Evolutionary conservation across 2,888 invertebrate species (phyloP), one percentile per base, ranked within the genome.

Genomic region (Stratiomys singularior): DNA sequence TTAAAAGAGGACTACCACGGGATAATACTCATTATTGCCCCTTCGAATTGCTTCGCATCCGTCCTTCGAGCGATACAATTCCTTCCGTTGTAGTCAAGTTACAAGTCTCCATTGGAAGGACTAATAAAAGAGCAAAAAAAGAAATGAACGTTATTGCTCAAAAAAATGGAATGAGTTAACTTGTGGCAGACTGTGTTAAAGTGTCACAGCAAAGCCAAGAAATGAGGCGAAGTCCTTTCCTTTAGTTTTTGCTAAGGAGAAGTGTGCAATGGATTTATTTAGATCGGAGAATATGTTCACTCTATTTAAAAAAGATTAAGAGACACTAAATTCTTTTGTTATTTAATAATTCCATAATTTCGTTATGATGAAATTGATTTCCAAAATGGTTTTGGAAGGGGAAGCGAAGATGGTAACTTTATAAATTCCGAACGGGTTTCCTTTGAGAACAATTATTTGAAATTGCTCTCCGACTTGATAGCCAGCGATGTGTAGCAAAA

Each of bases 1-100:
- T 80, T 80, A 81, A 79, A 80, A 80, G 77, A 76, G 80, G 79
- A 79, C 78, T 79, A 81, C 79, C 76, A 79, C 79, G 80, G 81
- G 81, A 81, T 81, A 81, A 81, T 81, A 80, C 80, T 81, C 80
- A 81, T 81, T 80, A 81, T 80, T 81, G 81, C 80, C 79, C 80
- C 79, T 79, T 78, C 11, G 28, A 76, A 76, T 27, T 9, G 28
- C 44, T 56, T 25, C 37, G n/a, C n/a, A n/a, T 21, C 11, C 25
- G 46, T 69, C 69, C 60, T 52, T 7, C 18, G 37, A 52, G 30
- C 18, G 37, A 9, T 69, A 27, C 47, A 47, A 44, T 46, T 13
- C 37, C 4, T 56, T 28, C 37, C 25, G 60, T 56, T 44, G 37
- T 18, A 58, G 60, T 60, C 44, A 37, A 76, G 46, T 47, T 37